Conservation (phyloP, 2,113 vertebrate genomes). For the Semnornis frantzii region DNA sequence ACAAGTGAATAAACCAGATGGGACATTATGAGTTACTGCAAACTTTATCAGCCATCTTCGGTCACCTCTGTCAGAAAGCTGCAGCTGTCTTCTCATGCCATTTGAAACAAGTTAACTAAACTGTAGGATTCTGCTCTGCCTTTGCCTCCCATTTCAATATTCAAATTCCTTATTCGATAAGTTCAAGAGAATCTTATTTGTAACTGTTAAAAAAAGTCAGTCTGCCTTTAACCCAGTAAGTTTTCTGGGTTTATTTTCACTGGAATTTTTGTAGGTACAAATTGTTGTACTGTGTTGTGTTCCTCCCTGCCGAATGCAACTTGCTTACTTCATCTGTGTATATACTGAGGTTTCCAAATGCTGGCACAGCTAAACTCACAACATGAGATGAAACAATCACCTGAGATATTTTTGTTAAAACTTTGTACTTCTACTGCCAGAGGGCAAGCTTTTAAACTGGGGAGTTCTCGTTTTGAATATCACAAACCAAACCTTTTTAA, state of each 20-base stretch:
- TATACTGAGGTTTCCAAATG: constrained; percentile 41
- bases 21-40: constrained; percentile 61
- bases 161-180: neutral
- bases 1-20: constrained; percentile 49
- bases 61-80: constrained; percentile 59
- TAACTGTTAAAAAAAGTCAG: constrained; percentile 24
- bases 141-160: constrained; percentile 19
- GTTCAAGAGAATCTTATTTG: neutral
- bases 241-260: neutral
- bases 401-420: neutral
- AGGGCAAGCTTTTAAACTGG: constrained; percentile 5
- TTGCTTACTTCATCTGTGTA: neutral
- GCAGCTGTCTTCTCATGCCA: constrained; percentile 10
- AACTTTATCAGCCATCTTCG: constrained; percentile 47
- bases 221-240: neutral
- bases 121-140: constrained; percentile 53
- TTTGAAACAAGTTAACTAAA: constrained; percentile 60
- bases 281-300: constrained; percentile 42
- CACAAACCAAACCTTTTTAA: neutral
- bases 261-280: constrained; percentile 46
- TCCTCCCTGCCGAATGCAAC: constrained; percentile 54
- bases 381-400: neutral
- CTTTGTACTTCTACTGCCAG: neutral
- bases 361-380: constrained; percentile 35
- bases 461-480: constrained; percentile 30